Percentiles rank a stretch among this genome's conserved stretches.
These are phyloP conservation scores for Acanthurus leucopareius DNA, from an alignment of 2,797 vertebrate genomes.

Conservation along the genomic window DNA sequence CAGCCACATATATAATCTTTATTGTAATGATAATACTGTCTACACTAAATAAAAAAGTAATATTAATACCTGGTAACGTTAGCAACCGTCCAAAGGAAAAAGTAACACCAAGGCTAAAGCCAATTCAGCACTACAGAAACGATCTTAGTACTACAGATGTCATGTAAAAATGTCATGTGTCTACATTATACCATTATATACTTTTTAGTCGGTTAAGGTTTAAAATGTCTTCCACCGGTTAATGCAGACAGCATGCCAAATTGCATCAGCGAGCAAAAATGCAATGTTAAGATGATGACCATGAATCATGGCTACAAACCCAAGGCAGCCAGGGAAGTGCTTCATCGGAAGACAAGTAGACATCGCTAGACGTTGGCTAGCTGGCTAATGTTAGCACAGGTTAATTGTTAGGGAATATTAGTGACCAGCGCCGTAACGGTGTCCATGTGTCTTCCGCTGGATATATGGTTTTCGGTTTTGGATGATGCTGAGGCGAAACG, in stretches of 20 bases:
- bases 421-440: slow-evolving; percentile 7
- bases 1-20: not conserved
- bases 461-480: not conserved
- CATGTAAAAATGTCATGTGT: not conserved
- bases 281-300: not conserved
- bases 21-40: not conserved
- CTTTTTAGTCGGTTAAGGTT: not conserved
- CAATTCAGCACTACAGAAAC: not conserved
- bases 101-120: not conserved
- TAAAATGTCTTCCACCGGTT: not conserved
- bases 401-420: slow-evolving; percentile 54
- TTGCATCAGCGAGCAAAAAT: not conserved
- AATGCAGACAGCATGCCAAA: not conserved
- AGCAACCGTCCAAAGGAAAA: not conserved
- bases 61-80: fast-evolving
- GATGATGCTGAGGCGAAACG: fast-evolving
- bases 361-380: slow-evolving; percentile 51
- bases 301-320: slow-evolving; percentile 3
- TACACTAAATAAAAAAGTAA: not conserved
- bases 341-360: slow-evolving; percentile 16
- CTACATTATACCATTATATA: not conserved
- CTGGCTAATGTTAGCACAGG: slow-evolving; percentile 69
- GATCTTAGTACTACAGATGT: not conserved
- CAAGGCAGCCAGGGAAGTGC: not conserved
- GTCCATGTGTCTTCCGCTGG: not conserved